Base-by-base conservation (phyloP, 2,797 vertebrate species). In the Poeciliopsis presidionis region DNA sequence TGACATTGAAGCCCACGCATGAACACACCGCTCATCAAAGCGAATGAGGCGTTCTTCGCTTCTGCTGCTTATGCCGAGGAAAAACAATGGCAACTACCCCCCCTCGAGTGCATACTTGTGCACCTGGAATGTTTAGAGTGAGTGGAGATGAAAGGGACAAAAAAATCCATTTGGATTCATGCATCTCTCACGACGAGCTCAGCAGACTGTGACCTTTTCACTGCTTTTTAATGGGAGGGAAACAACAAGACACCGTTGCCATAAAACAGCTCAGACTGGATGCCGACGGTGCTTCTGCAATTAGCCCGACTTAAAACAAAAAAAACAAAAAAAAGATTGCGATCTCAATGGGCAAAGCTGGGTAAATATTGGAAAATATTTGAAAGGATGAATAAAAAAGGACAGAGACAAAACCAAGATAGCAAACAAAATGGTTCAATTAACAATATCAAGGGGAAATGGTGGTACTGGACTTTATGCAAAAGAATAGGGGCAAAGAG, bases 1-100 rank as follows among this genome's bases (percentile, higher is more conserved):
- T 93, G 93, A 94, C 93, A 91, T 87, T 87, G 92, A 91, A 91
- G 90, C 92, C 92, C 88, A 92, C 90, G 92, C 92, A 86, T 93
- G 91, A 94, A 90, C 92, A 94, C 91, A 88, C 92, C 90, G 87
- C 94, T 94, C 94, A 93, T 94, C 93, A 95, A 94, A 95, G 93
- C 72, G 91, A 94, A 93, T 90, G 91, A 94, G 93, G 89, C 90
- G 87, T 90, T 87, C 87, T 84, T 84, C 78, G 90, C 89, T 91
- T 91, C 91, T 85, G 67, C 77, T 84, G 84, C 88, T 86, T 76
- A 78, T 86, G 90, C 80, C 0, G 83, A 76, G 80, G 46, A 92
- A 93, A 93, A 93, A 75, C 90, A 93, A 90, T 87, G 84, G 84
- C 86, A 81, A 57, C 75, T 82, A 43, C 72, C 84, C 75, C 82